phyloP scores from a whole-genome alignment of 2,113 vertebrate species.

The Protomyctophum bolini region DNA sequence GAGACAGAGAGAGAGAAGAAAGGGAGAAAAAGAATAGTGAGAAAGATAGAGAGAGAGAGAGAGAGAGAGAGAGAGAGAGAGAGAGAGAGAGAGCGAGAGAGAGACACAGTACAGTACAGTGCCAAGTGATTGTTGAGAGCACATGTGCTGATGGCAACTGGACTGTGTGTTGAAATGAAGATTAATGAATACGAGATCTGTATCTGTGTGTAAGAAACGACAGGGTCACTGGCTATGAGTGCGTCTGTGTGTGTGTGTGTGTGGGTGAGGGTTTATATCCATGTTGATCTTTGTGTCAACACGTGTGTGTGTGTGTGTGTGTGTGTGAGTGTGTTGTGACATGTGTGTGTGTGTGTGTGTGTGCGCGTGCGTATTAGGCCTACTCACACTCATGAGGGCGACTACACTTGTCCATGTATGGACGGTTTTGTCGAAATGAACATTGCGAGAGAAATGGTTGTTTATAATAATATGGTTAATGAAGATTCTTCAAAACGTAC shows the following conservation, averaged over 20 bases:
- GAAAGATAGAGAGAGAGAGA: no score
- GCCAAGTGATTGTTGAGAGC: constrained; percentile 75
- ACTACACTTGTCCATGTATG: no score
- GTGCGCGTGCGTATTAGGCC: no score
- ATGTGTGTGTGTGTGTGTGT: not conserved
- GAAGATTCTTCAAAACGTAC: no score
- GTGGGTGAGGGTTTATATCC: not conserved
- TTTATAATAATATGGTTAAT: no score
- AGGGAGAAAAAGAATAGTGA: no score
- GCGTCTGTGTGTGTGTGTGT: not conserved
- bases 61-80: no score
- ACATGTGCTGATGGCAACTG: constrained; percentile 72
- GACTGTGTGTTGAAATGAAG: constrained; percentile 78
- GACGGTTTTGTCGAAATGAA: no score
- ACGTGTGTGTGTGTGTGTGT: not conserved
- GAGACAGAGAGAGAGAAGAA: no score
- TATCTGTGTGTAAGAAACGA: constrained; percentile 40
- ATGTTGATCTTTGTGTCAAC: no score
- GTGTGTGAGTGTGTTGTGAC: not conserved
- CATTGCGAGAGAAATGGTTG: no score
- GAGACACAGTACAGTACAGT: constrained; percentile 37
- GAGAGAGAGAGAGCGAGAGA: constrained; percentile 18
- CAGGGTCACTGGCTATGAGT: constrained; percentile 36
- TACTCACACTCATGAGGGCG: no score
- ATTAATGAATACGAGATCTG: constrained; percentile 71